Conservation (phyloP, 1,140 invertebrate species). For the Papilio dardanus region DNA sequence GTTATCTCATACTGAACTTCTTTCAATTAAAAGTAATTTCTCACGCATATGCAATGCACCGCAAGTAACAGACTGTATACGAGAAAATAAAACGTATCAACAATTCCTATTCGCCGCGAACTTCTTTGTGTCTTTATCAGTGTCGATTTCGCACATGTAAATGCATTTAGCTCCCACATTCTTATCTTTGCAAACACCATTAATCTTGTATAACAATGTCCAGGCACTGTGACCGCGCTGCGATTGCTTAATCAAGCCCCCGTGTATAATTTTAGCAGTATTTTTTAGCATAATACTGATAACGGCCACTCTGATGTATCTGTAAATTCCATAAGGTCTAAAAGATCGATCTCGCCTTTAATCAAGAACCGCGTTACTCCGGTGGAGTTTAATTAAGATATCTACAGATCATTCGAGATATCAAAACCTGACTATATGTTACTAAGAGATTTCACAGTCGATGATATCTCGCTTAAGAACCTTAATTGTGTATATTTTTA, state of each 20-base stretch:
- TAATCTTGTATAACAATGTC: conserved; percentile 81
- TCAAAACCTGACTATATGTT: conserved; percentile 32
- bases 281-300: conserved; percentile 58
- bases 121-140: conserved; percentile 76
- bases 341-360: conserved; percentile 43
- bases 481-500: conserved; percentile 28
- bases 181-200: conserved; percentile 76
- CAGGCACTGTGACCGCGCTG: conserved; percentile 59
- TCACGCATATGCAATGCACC: not conserved
- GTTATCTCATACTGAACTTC: not conserved
- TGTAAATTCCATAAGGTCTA: conserved; percentile 50
- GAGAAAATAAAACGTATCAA: conserved; percentile 5
- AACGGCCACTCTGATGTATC: conserved; percentile 55
- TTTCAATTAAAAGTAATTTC: not conserved
- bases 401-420: conserved; percentile 37
- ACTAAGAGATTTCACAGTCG: conserved; percentile 31
- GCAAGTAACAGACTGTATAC: not conserved
- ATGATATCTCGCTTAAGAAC: conserved; percentile 26
- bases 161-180: conserved; percentile 79
- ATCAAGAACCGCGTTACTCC: conserved; percentile 38
- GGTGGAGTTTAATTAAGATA: conserved; percentile 36
- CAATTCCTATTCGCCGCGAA: conserved; percentile 61
- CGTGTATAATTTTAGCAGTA: conserved; percentile 57
- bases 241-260: conserved; percentile 74
- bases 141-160: conserved; percentile 77